Conservation (phyloP, 2,888 invertebrate genomes). For the Herminia tarsipennalis region DNA sequence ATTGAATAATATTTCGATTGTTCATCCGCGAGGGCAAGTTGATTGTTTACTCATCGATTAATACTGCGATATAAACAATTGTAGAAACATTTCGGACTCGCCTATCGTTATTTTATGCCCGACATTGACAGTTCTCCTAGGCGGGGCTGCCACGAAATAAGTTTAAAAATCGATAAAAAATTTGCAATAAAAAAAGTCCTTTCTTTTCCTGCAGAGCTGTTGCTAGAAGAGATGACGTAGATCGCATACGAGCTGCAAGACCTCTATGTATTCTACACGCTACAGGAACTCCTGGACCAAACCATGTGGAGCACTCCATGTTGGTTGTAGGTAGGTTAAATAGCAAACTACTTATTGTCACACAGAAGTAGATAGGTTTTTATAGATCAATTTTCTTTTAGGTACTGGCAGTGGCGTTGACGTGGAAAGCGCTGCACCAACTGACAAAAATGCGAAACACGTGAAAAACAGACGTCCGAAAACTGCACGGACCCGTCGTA, state of each 20-base stretch:
- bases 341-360: neutral
- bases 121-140: no score
- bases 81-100: no score
- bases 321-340: conserved; percentile 63
- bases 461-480: conserved; percentile 62
- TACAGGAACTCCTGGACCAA: conserved; percentile 53
- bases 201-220: conserved; percentile 3
- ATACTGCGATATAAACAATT: no score
- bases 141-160: no score
- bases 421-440: conserved; percentile 66
- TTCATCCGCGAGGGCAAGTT: no score
- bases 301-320: conserved; percentile 67
- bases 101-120: no score
- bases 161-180: neutral
- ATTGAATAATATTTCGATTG: no score
- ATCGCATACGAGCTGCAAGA: conserved; percentile 64
- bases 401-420: conserved; percentile 73
- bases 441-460: conserved; percentile 32
- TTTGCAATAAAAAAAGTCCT: neutral
- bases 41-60: no score
- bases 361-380: neutral
- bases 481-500: conserved; percentile 68
- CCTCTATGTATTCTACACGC: conserved; percentile 76
- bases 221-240: conserved; percentile 53
- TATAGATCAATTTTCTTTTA: conserved; percentile 22